Evolutionary conservation across 2,888 invertebrate genomes (phyloP).

Genomic region (Drosophila dives): DNA sequence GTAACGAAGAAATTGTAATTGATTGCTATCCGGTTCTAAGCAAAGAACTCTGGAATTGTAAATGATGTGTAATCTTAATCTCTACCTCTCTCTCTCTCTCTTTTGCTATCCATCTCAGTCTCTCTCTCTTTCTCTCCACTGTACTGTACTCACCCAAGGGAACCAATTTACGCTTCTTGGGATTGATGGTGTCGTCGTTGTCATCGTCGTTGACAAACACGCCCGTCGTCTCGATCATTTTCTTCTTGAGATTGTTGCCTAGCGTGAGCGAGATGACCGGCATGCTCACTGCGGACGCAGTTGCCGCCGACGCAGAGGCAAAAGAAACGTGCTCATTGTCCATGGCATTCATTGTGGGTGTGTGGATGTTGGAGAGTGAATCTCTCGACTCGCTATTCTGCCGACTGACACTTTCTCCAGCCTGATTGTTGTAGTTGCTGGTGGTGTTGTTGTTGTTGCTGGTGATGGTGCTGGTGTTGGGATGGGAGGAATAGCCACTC

Average conservation of each 20-base stretch:
- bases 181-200: slow-evolving; percentile 86
- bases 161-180: slow-evolving; percentile 92
- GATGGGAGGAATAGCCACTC: slow-evolving; percentile 67
- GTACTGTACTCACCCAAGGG: slow-evolving; percentile 87
- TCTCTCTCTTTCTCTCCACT: background rate
- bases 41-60: background rate
- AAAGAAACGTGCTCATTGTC: slow-evolving; percentile 45
- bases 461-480: slow-evolving; percentile 28
- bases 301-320: slow-evolving; percentile 2
- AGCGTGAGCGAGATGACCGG: slow-evolving; percentile 85
- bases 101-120: background rate
- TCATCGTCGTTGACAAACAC: slow-evolving; percentile 95
- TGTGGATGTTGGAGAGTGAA: slow-evolving; percentile 64
- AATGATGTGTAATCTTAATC: background rate
- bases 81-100: background rate
- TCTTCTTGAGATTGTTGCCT: slow-evolving; percentile 85
- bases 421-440: slow-evolving; percentile 43
- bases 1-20: background rate
- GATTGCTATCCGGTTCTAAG: background rate
- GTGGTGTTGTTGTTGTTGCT: slow-evolving; percentile 56
- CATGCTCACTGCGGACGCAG: slow-evolving; percentile 70
- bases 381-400: slow-evolving; percentile 83
- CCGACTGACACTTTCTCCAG: slow-evolving; percentile 58
- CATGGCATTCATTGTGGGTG: slow-evolving; percentile 55
- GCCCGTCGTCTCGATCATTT: slow-evolving; percentile 92